These are phyloP conservation scores for Dimorphilus gyrociliatus DNA, from an alignment of 2,888 invertebrate species.

Conservation along the genomic window DNA sequence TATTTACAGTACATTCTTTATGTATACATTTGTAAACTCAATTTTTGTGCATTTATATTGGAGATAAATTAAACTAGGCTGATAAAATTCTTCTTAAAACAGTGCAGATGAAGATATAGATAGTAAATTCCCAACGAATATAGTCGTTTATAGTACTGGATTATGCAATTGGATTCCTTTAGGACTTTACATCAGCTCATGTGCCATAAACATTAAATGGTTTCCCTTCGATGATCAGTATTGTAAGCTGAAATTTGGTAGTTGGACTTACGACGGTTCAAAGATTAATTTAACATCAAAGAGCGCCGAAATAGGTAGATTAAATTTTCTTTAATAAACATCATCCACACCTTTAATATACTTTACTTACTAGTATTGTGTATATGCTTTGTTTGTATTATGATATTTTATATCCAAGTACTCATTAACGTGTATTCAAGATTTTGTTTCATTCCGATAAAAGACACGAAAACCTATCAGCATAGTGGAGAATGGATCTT, in stretches of 20 bases:
- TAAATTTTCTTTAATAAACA: neutral
- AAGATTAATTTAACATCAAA: slow-evolving; percentile 13
- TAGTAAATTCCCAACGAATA: slow-evolving; percentile 91
- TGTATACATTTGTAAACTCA: too few relatives aligned
- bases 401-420: too few relatives aligned
- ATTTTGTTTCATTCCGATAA: too few relatives aligned
- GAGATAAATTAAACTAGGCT: neutral
- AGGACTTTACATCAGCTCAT: slow-evolving; percentile 71
- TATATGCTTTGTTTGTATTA: too few relatives aligned
- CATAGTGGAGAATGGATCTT: slow-evolving; percentile 14
- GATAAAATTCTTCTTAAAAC: slow-evolving; percentile 1
- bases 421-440: too few relatives aligned
- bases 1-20: too few relatives aligned
- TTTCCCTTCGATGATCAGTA: slow-evolving; percentile 97
- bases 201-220: slow-evolving; percentile 97
- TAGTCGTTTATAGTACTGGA: slow-evolving; percentile 84
- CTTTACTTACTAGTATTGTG: neutral
- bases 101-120: slow-evolving; percentile 98
- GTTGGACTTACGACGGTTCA: slow-evolving; percentile 16
- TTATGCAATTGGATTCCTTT: slow-evolving; percentile 89
- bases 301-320: slow-evolving; percentile 47
- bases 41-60: too few relatives aligned
- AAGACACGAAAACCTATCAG: slow-evolving; percentile 12
- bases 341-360: neutral
- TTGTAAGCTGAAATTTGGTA: slow-evolving; percentile 51